Evolutionary conservation across 1,140 invertebrate genomes (phyloP).

Genomic region (Diuraphis noxia): DNA sequence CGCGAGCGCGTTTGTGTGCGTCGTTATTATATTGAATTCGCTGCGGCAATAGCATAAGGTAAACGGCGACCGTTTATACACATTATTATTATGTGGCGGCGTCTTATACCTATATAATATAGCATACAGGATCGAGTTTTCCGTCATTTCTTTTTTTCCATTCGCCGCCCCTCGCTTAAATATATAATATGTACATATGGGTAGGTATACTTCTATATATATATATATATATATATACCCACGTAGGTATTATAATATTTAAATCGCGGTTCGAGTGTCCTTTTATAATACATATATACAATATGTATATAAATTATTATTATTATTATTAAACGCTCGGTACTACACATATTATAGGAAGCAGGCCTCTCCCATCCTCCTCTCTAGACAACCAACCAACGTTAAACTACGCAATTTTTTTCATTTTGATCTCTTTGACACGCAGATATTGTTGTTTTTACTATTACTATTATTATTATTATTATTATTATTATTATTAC

Average conservation of each 20-base stretch:
- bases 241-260: neutral
- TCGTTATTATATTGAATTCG: neutral
- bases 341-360: neutral
- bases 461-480: neutral
- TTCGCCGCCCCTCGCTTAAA: neutral
- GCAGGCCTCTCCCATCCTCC: neutral
- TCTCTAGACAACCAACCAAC: neutral
- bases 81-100: neutral
- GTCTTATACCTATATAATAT: neutral
- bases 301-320: neutral
- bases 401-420: neutral
- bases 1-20: neutral
- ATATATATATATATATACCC: neutral
- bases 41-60: slow-evolving; percentile 27
- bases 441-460: neutral
- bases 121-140: neutral
- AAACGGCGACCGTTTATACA: slow-evolving; percentile 14
- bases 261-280: neutral
- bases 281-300: neutral
- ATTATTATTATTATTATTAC: neutral
- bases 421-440: slow-evolving; percentile 34
- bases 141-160: neutral
- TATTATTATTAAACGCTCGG: neutral
- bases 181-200: neutral
- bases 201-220: neutral